Percentiles rank a stretch among this genome's conserved stretches.
These are phyloP conservation scores for Muraenolepis orangiensis DNA, from an alignment of 2,797 vertebrate genomes.

Conservation along the genomic window DNA sequence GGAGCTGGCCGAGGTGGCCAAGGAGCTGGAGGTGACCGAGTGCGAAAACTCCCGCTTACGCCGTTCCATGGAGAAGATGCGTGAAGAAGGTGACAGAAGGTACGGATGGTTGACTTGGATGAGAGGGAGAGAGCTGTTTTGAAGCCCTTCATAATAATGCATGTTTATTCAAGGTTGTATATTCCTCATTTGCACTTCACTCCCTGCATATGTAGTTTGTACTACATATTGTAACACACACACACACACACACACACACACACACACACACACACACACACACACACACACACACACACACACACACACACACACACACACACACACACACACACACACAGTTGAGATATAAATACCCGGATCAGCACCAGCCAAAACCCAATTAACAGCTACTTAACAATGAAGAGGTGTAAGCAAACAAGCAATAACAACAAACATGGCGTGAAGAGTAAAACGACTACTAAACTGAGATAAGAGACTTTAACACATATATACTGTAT, in stretches of 20 bases:
- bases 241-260: not conserved
- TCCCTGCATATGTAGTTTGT: not conserved
- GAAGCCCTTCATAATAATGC: too few relatives aligned
- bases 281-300: not conserved
- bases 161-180: not conserved
- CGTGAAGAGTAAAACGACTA: not conserved
- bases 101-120: not conserved
- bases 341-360: not conserved
- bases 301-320: not conserved
- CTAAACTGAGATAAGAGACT: not conserved
- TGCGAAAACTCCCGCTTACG: slow-evolving; percentile 78
- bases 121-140: too few relatives aligned
- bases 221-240: not conserved
- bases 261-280: not conserved
- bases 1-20: slow-evolving; percentile 81
- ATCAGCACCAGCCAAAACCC: not conserved
- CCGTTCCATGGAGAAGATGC: slow-evolving; percentile 83
- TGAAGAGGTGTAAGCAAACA: not conserved
- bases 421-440: not conserved
- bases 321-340: not conserved
- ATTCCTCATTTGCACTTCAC: not conserved
- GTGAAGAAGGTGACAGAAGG: slow-evolving; percentile 75
- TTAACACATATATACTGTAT: too few relatives aligned
- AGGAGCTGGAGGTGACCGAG: slow-evolving; percentile 83
- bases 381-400: not conserved